phyloP scores from a whole-genome alignment of 2,797 vertebrate species.

The Apodemus agrarius region DNA sequence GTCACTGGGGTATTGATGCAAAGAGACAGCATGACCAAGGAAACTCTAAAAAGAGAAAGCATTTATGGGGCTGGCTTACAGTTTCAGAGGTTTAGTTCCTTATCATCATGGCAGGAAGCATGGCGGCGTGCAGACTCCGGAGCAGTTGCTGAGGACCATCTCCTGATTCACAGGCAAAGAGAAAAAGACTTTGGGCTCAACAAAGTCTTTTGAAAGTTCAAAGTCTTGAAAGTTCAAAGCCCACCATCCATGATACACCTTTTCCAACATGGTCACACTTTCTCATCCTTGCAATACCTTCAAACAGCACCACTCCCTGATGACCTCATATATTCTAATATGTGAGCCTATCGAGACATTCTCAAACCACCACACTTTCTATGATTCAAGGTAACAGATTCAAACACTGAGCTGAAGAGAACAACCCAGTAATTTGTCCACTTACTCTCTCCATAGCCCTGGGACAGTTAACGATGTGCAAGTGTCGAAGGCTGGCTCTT shows the following conservation, averaged over 20 bases:
- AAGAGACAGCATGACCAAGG: neutral
- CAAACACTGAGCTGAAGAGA: neutral
- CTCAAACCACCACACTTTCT: neutral
- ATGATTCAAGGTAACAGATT: neutral
- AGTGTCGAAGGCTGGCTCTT: neutral
- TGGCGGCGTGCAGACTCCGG: neutral
- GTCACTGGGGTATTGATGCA: neutral
- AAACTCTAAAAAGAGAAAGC: neutral
- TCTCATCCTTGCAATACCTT: neutral
- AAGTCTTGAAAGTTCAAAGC: neutral
- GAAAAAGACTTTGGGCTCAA: neutral
- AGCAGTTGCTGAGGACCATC: too few species aligned
- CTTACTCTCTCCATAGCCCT: neutral
- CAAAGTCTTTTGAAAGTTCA: neutral
- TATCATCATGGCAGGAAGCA: neutral
- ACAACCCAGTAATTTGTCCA: neutral
- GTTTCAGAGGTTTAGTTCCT: neutral
- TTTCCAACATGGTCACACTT: neutral
- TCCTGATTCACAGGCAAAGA: neutral
- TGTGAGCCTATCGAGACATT: too few species aligned
- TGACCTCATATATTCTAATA: neutral
- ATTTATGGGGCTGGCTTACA: neutral
- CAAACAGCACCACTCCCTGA: neutral
- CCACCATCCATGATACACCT: neutral
- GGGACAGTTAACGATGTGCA: neutral